These are phyloP conservation scores for Oplegnathus fasciatus DNA, from an alignment of 2,113 vertebrate species.

Conservation along the genomic window DNA sequence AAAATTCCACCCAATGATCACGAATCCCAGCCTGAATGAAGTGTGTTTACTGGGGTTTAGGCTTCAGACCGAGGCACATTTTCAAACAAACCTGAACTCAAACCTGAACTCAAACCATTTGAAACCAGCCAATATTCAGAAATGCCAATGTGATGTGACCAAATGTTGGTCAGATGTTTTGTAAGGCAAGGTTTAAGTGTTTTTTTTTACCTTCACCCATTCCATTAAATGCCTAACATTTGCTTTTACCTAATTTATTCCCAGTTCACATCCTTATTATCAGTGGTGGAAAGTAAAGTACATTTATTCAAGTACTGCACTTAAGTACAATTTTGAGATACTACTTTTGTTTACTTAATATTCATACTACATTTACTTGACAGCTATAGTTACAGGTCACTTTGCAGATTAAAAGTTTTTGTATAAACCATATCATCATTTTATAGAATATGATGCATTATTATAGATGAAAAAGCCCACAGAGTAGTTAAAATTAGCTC, in stretches of 20 bases:
- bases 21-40: slow-evolving; percentile 46
- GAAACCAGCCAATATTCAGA: not conserved
- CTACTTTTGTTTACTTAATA: too few relatives aligned
- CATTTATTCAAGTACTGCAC: not conserved
- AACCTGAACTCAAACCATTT: slow-evolving; percentile 17
- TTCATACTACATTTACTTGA: too few relatives aligned
- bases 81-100: slow-evolving; percentile 39
- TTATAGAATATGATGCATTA: not conserved
- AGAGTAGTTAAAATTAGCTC: not conserved
- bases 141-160: not conserved
- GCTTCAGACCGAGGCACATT: slow-evolving; percentile 8
- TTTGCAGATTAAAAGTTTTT: too few relatives aligned
- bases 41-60: slow-evolving; percentile 28
- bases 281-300: not conserved
- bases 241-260: not conserved
- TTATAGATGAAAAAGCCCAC: not conserved
- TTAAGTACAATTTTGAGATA: not conserved
- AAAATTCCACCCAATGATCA: slow-evolving; percentile 74
- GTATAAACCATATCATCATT: too few relatives aligned
- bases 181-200: not conserved
- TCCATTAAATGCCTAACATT: not conserved
- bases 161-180: not conserved
- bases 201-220: not conserved
- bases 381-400: too few relatives aligned
- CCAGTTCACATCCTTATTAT: not conserved